Evolutionary conservation across 2,797 vertebrate genomes (phyloP).

Genomic region (Lithobates pipiens): DNA sequence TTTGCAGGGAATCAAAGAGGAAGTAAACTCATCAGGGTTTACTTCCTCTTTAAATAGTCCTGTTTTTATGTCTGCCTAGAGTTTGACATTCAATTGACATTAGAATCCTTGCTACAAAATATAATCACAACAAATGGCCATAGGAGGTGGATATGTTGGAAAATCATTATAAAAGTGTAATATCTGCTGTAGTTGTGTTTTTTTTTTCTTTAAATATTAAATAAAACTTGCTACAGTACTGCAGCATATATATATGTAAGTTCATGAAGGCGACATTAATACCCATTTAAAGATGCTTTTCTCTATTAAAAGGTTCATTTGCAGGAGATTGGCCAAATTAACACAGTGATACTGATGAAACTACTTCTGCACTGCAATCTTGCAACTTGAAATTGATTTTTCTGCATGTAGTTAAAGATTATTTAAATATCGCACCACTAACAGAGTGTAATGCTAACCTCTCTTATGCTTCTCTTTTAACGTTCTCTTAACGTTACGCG

Average conservation of each 20-base stretch:
- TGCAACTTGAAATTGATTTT: slow-evolving; percentile 48
- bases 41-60: too few species aligned
- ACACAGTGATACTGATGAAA: slow-evolving; percentile 33
- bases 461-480: slow-evolving; percentile 43
- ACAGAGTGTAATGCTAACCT: slow-evolving; percentile 32
- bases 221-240: slow-evolving; percentile 6
- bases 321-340: slow-evolving; percentile 45
- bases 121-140: too few species aligned
- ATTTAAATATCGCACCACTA: slow-evolving; percentile 49
- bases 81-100: too few species aligned
- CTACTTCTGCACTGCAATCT: slow-evolving; percentile 23
- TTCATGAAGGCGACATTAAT: slow-evolving; percentile 26
- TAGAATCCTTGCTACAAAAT: too few species aligned
- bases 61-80: too few species aligned
- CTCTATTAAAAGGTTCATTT: slow-evolving; percentile 53
- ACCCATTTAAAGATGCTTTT: slow-evolving; percentile 45
- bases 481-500: neutral
- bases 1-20: too few species aligned
- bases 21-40: too few species aligned
- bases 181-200: neutral
- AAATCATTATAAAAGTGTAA: neutral
- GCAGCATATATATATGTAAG: slow-evolving; percentile 25
- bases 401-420: slow-evolving; percentile 29
- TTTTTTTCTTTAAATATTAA: neutral
- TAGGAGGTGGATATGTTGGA: too few species aligned